Percentiles rank a stretch among this genome's conserved stretches.
phyloP scores from a whole-genome alignment of 1,140 invertebrate genomes.

The Sarcophaga bullata region DNA sequence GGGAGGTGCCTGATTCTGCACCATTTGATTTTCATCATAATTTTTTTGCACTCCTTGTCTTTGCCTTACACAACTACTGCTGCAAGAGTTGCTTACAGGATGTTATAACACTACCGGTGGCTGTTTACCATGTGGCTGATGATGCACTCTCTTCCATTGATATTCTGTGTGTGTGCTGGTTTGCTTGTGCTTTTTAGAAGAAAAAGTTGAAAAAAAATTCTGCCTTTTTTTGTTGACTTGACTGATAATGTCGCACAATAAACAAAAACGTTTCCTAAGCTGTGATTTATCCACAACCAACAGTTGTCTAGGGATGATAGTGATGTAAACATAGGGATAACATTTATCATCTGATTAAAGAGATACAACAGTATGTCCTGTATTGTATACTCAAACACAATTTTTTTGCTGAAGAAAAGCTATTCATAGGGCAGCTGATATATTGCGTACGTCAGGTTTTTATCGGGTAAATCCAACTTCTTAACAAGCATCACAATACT shows the following conservation, averaged over 20 bases:
- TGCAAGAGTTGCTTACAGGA: conserved; percentile 8
- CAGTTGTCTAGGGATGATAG: not conserved
- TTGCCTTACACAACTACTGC: too few relatives aligned
- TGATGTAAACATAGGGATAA: not conserved
- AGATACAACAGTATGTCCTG: not conserved
- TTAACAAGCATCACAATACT: too few relatives aligned
- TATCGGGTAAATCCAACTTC: too few relatives aligned
- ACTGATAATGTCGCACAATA: conserved; percentile 18
- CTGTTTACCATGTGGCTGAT: not conserved
- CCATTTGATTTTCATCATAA: conserved; percentile 19
- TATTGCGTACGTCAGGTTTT: too few relatives aligned
- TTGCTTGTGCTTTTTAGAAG: not conserved
- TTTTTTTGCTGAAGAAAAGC: too few relatives aligned
- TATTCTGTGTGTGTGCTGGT: not conserved
- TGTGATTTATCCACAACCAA: not conserved
- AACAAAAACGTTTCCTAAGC: not conserved
- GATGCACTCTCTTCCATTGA: not conserved
- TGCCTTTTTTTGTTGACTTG: not conserved
- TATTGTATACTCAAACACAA: too few relatives aligned
- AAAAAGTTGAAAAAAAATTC: not conserved
- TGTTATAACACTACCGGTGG: not conserved
- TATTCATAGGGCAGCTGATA: too few relatives aligned
- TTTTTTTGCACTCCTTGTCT: not conserved
- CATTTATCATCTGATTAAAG: not conserved
- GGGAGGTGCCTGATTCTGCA: conserved; percentile 2